Evolutionary conservation across 2,888 invertebrate genomes (phyloP), one percentile per base, ranked within the genome.

Genomic region (Drosophila neonasuta): DNA sequence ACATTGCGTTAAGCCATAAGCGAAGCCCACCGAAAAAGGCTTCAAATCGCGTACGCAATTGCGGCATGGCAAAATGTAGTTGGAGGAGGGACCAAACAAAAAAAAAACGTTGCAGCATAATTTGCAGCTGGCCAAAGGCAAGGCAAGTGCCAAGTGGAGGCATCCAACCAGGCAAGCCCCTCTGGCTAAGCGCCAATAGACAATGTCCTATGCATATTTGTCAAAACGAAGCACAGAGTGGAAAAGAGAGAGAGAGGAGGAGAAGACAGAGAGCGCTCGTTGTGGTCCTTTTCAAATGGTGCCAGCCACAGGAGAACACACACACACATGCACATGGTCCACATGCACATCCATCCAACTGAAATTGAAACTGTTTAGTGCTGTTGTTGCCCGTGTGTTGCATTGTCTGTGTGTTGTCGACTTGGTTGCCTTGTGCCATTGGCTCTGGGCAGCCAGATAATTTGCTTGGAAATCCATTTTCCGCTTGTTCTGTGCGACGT

Each of bases 401-500:
- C 51, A 24, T 52, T 60, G 65, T 15, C 45, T 46, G 56, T 49
- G 56, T 49, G 56, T 56, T 62, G 51, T 41, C 58, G 49, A 41
- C 41, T 30, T 45, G 15, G 34, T 7, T 20, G 49, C 24, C 52
- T 61, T 52, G 13, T 44, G 34, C 36, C 32, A 46, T 66, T 55
- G 63, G 52, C 74, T 65, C 55, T 60, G 58, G 50, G 49, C 45
- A 64, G 70, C 34, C 83, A 80, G 80, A 80, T 88, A 83, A 88
- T 88, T 85, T 88, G 89, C 88, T 87, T 83, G 77, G 77, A 80
- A 80, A 86, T 85, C 87, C 87, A 88, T 87, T 88, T 88, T 85
- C 81, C 83, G 86, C 78, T 80, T 76, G 76, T 81, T 83, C 74
- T 78, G 50, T 71, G 63, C 74, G 68, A 69, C 64, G 56, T 69